Base-by-base conservation (phyloP, 2,113 vertebrate species). In the Brienomyrus longianalis region DNA sequence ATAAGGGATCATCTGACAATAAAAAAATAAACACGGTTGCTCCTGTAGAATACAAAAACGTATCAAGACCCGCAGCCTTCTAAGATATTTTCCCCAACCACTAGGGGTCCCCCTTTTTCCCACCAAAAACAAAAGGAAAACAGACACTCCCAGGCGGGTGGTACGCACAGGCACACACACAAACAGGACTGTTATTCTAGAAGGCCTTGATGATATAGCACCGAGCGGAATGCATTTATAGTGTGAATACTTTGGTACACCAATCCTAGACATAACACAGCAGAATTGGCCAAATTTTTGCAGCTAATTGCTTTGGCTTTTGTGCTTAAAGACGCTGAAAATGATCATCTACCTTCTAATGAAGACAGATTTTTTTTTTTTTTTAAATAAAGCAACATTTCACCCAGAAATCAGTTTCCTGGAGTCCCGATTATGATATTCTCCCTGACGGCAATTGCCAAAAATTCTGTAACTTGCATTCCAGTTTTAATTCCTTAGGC, bases 141-240 rank as follows among this genome's bases (percentile, higher is more conserved):
- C 95, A 92, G 92, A 96, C n/a, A 95, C 95, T 96, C 95, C 94
- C 94, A 93, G 94, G 95, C 90, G 93, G 95, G 84, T 95, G 94
- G 94, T 93, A 96, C 93, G 95, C 94, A 92, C 90, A 95, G 93
- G 95, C 91, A 93, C 92, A 94, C 93, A 94, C 95, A 93, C 92
- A 94, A 93, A 94, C 95, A 90, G 95, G 95, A 90, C 93, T 95
- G 95, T 95, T 96, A 92, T 95, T 95, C 95, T 95, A 95, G 95
- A 96, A 95, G 93, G 95, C 95, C 94, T 96, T 96, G 94, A 96
- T 94, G 92, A 96, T 96, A 95, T 96, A 94, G 89, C 91, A 95
- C 92, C 91, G 91, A 93, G 92, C 3, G 83, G 94, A 95, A 93
- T 94, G 91, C 93, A 92, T 92, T 89, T 93, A 43, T 31, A 88